phyloP scores from a whole-genome alignment of 1,140 invertebrate genomes.

The Drosophila orosa region DNA sequence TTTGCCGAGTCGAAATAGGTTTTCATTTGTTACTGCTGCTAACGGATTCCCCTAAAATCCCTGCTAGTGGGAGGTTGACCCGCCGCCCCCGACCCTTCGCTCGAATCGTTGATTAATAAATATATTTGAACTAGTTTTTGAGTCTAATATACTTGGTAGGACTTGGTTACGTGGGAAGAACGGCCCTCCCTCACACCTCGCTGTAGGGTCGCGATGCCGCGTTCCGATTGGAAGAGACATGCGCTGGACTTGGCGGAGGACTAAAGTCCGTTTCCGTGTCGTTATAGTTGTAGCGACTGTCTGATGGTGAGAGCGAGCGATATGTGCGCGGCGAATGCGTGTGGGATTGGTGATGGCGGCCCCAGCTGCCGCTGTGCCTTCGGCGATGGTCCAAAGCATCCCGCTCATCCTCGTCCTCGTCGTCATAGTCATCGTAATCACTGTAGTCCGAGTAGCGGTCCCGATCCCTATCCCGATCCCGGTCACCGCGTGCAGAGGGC shows the following conservation, averaged over 20 bases:
- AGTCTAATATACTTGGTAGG: slow-evolving; percentile 65
- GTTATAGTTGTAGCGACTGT: slow-evolving; percentile 82
- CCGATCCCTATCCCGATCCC: slow-evolving; percentile 48
- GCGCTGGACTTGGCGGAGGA: slow-evolving; percentile 74
- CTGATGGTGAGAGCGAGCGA: slow-evolving; percentile 78
- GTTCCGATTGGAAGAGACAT: slow-evolving; percentile 8
- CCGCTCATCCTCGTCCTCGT: slow-evolving; percentile 69
- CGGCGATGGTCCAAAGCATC: slow-evolving; percentile 48
- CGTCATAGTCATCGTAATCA: slow-evolving; percentile 75
- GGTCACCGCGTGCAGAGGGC: slow-evolving; percentile 48
- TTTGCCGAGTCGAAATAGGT: slow-evolving; percentile 49
- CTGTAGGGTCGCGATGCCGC: slow-evolving; percentile 58
- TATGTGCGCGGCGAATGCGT: slow-evolving; percentile 74
- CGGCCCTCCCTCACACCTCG: slow-evolving; percentile 53
- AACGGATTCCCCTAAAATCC: slow-evolving; percentile 30
- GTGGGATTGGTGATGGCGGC: slow-evolving; percentile 59
- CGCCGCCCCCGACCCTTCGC: slow-evolving; percentile 26
- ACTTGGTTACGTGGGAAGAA: slow-evolving; percentile 26
- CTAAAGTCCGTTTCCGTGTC: slow-evolving; percentile 84
- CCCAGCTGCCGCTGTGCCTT: slow-evolving; percentile 69
- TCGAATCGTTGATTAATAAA: slow-evolving; percentile 76
- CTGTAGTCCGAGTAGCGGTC: slow-evolving; percentile 68
- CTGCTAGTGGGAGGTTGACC: slow-evolving; percentile 22
- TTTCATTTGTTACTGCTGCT: slow-evolving; percentile 18
- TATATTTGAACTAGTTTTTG: slow-evolving; percentile 82